A percentile compares a stretch with the other conserved stretches of the same genome.
phyloP scores from a whole-genome alignment of 2,888 invertebrate species.

The Drosophila mercatorum region DNA sequence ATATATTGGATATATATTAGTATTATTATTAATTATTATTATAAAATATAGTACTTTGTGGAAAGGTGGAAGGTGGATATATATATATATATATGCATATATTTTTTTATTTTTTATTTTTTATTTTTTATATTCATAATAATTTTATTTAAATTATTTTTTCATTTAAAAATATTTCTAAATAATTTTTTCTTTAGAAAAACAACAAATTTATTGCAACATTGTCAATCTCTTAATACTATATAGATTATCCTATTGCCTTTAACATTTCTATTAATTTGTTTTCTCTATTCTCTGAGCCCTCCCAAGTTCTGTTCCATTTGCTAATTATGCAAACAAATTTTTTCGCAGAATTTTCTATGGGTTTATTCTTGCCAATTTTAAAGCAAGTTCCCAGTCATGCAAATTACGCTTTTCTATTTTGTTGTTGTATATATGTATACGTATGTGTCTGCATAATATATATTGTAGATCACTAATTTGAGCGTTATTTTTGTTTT shows the following conservation, averaged over 20 bases:
- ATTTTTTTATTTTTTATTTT: too few relatives aligned
- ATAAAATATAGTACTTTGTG: too few relatives aligned
- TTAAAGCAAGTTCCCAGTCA: conserved; percentile 11
- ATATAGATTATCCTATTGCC: background rate
- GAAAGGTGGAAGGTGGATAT: too few relatives aligned
- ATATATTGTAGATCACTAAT: conserved; percentile 50
- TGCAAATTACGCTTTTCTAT: conserved; percentile 13
- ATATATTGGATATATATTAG: too few relatives aligned
- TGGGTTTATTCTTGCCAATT: conserved; percentile 1
- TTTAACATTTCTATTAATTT: background rate
- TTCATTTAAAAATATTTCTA: too few relatives aligned
- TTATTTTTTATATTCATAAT: too few relatives aligned
- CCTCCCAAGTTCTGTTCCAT: conserved; percentile 6
- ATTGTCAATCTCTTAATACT: too few relatives aligned
- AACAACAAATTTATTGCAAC: too few relatives aligned
- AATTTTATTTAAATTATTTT: too few relatives aligned
- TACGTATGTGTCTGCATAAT: conserved; percentile 12
- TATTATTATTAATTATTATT: too few relatives aligned
- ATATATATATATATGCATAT: too few relatives aligned
- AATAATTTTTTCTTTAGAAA: too few relatives aligned
- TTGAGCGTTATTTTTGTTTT: conserved; percentile 41
- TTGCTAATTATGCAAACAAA: conserved; percentile 9
- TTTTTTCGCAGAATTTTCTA: conserved; percentile 17
- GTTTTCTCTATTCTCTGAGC: background rate
- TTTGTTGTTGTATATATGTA: conserved; percentile 9